phyloP scores from a whole-genome alignment of 2,888 invertebrate species.

The Drosophila eohydei region DNA sequence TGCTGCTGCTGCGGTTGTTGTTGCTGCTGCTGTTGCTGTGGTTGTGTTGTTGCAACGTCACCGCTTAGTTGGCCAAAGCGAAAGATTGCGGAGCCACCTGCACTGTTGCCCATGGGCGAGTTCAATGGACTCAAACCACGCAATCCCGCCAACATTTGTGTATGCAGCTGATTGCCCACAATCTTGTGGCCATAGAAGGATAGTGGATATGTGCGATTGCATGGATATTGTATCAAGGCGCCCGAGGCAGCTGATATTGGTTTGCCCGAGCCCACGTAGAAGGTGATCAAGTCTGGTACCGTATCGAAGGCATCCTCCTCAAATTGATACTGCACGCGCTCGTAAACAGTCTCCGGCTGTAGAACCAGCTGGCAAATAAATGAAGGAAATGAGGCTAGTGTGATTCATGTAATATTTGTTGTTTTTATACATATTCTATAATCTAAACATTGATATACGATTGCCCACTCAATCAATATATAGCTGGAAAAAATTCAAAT shows the following conservation, averaged over 20 bases:
- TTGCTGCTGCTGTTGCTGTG: slow-evolving; percentile 51
- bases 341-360: slow-evolving; percentile 96
- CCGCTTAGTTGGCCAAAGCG: slow-evolving; percentile 71
- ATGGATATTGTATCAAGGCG: slow-evolving; percentile 93
- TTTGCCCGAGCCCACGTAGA: slow-evolving; percentile 95
- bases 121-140: slow-evolving; percentile 84
- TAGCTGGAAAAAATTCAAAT: no score
- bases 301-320: slow-evolving; percentile 97
- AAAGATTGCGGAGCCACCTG: slow-evolving; percentile 70
- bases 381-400: not conserved
- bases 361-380: slow-evolving; percentile 88
- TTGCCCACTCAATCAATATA: no score
- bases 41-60: slow-evolving; percentile 26
- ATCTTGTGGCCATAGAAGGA: slow-evolving; percentile 90
- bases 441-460: no score
- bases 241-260: slow-evolving; percentile 95
- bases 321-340: slow-evolving; percentile 95
- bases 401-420: not conserved
- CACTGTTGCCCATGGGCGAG: slow-evolving; percentile 84
- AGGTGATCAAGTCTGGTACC: slow-evolving; percentile 96
- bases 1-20: slow-evolving; percentile 66
- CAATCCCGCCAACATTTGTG: slow-evolving; percentile 84
- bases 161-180: slow-evolving; percentile 85
- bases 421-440: not conserved
- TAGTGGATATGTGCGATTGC: slow-evolving; percentile 92